Percentiles rank a stretch among this genome's conserved stretches.
Conservation (phyloP, 2,113 vertebrate species). For the Isurus oxyrinchus region DNA sequence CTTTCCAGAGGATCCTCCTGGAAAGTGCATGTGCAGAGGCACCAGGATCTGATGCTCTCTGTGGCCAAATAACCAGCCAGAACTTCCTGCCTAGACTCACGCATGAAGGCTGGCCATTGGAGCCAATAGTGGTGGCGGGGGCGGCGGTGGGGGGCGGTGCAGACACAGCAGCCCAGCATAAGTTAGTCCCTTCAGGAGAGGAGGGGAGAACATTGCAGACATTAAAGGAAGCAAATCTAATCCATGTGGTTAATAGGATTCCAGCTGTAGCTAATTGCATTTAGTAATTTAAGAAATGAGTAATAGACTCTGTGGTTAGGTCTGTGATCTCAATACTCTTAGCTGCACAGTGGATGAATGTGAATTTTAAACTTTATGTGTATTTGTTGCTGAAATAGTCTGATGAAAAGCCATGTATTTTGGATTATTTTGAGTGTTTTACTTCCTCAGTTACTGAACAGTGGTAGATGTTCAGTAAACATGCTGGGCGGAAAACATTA, state of each 20-base stretch:
- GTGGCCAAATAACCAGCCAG: neutral
- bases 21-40: neutral
- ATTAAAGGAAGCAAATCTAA: neutral
- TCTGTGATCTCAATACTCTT: neutral
- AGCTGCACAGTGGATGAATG: neutral
- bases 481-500: neutral
- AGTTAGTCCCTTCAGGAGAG: neutral
- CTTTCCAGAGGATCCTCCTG: neutral
- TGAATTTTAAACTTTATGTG: neutral
- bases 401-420: neutral
- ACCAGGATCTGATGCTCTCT: neutral
- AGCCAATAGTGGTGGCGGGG: neutral
- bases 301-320: neutral
- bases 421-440: neutral
- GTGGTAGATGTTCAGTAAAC: neutral
- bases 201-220: neutral
- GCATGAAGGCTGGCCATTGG: neutral
- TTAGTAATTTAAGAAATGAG: neutral
- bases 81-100: neutral
- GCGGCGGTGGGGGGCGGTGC: too few relatives aligned
- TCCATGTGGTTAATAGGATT: neutral
- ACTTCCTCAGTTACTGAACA: neutral
- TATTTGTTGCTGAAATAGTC: neutral
- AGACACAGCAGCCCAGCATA: neutral
- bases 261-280: neutral